Evolutionary conservation across 2,888 invertebrate genomes (phyloP).

Genomic region (Cosmorhoe ocellata): DNA sequence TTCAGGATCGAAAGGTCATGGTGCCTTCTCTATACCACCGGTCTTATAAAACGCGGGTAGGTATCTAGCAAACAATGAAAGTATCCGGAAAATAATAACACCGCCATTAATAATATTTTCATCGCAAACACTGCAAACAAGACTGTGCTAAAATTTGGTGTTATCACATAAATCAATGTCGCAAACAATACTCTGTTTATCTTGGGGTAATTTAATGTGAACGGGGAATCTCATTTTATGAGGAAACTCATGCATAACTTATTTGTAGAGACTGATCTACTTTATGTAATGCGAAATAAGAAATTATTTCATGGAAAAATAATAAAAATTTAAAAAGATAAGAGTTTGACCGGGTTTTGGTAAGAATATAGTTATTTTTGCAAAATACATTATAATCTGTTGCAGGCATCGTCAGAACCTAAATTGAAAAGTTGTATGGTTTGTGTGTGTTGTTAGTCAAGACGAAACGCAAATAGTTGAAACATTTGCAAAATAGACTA

Average conservation of each 20-base stretch:
- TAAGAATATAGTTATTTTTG: no score
- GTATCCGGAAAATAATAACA: slow-evolving; percentile 11
- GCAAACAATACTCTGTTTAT: slow-evolving; percentile 32
- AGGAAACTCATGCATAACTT: slow-evolving; percentile 28
- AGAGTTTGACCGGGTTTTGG: no score
- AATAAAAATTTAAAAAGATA: neutral
- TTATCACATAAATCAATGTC: slow-evolving; percentile 41
- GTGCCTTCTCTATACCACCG: no score
- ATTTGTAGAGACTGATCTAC: slow-evolving; percentile 11
- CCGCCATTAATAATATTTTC: slow-evolving; percentile 21
- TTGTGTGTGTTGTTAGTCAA: no score
- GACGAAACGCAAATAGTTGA: no score
- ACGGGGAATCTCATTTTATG: slow-evolving; percentile 28
- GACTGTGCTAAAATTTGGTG: slow-evolving; percentile 33
- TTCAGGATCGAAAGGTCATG: no score
- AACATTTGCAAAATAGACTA: no score
- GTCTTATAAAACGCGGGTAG: neutral
- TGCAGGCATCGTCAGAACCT: no score
- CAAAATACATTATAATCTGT: no score
- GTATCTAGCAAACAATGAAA: slow-evolving; percentile 3
- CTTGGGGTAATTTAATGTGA: slow-evolving; percentile 32
- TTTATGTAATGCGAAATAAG: slow-evolving; percentile 15
- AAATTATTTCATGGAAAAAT: slow-evolving; percentile 5
- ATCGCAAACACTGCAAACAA: slow-evolving; percentile 24
- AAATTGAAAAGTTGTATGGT: no score